Base-by-base conservation (phyloP, 2,888 invertebrate species). In the Galeruca laticollis region DNA sequence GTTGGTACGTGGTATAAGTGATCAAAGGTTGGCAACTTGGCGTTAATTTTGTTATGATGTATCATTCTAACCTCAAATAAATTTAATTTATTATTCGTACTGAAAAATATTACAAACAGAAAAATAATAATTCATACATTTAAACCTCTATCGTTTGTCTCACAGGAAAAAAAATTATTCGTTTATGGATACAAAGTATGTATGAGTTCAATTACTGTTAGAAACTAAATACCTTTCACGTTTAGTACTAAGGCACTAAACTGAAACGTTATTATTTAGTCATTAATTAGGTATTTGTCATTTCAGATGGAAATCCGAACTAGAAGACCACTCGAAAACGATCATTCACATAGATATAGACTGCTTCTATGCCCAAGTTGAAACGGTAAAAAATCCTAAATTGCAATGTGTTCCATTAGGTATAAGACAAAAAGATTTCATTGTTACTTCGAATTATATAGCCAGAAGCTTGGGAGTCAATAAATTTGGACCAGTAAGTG, bases 361-460 rank as follows among this genome's bases (percentile, higher is more conserved):
- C 84, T 94, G 92, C 84, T 95, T 93, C 86, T 95, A 94, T 86
- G 94, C 94, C 71, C 94, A 95, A 88, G 94, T 95, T 75, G 94
- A 95, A 86, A 93, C 92, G 88, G 83, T 92, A 68, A 89, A 90
- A 76, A 89, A 93, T 82, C 93, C 94, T 2, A 87, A 89, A 77
- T 85, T 93, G 64, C 87, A 88, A 73, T 86, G 87, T 64, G 88
- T 90, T 77, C 94, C 94, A 33, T 84, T 95, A 73, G 95, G 95
- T 63, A 89, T 96, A 43, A 92, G 94, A 83, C 95, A 96, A 85
- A 95, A 95, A 83, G 93, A 91, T 84, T 88, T 93, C 69, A 91
- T 96, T 9, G 94, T 95, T 54, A 96, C 95, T 9, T 92, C 93
- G 80, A 96, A 96, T 85, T 95, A 96, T 82, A 86, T 91, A 73